Evolutionary conservation across 2,113 vertebrate species (phyloP), one percentile per base, ranked within the genome.

Genomic region (Lonchura striata): DNA sequence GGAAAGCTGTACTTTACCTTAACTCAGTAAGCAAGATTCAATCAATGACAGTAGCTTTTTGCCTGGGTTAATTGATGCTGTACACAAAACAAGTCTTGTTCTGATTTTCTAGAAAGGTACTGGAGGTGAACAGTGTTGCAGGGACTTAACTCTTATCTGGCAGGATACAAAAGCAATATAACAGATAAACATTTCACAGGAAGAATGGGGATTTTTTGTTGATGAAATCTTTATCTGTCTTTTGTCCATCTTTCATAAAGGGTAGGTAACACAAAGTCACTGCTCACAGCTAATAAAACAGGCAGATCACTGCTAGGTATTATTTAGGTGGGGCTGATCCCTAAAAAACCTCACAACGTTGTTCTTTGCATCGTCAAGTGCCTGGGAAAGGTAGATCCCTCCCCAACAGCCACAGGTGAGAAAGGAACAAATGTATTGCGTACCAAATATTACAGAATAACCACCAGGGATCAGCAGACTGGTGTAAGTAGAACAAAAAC

Each of bases 31-130:
- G n/a, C 52, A 60, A 93, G 74, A 31, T 74, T 47, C 37, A 90
- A 27, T 54, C 81, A 70, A 57, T 83, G 88, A 80, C 84, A 85
- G 56, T 12, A 60, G 39, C 24, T 79, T 96, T 95, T 76, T 87
- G 22, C 47, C 74, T 71, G 59, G 53, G 50, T 84, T 95, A 96
- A 96, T 54, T 49, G 76, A 80, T 54, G 49, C 50, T 64, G 69
- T 56, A 60, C 31, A 76, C 35, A 25, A n/a, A 82, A 76, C 19
- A 70, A 68, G 27, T 19, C 91, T 54, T 88, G 41, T 35, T 80
- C 54, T 82, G 23, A 35, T 82, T 86, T 91, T 94, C 54, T 66
- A 46, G 47, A 35, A 50, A 71, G 35, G 53, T 87, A 49, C 46
- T 8, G 10, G 33, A 41, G 49, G 27, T 65, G 37, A 71, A 53